These are phyloP conservation scores for Keiferia lycopersicella DNA, from an alignment of 2,888 invertebrate species.

Conservation along the genomic window DNA sequence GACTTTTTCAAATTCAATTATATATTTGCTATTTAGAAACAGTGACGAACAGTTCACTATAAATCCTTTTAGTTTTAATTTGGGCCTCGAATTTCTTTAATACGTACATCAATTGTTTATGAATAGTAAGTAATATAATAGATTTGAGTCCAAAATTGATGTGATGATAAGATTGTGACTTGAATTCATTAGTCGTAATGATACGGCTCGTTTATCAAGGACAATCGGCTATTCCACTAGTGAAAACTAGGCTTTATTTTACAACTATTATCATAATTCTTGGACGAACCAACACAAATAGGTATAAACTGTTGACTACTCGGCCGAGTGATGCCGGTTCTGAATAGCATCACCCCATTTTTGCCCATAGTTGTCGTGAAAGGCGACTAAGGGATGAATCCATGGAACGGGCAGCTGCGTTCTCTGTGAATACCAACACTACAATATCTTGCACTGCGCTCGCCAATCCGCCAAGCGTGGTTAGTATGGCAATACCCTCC, in stretches of 20 bases:
- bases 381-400: too few relatives aligned
- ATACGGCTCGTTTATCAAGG: constrained; percentile 76
- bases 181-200: constrained; percentile 75
- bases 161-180: constrained; percentile 67
- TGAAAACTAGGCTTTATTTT: constrained; percentile 56
- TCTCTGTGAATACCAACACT: too few relatives aligned
- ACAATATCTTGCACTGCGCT: too few relatives aligned
- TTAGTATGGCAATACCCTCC: too few relatives aligned
- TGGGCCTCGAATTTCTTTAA: background rate
- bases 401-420: too few relatives aligned
- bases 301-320: too few relatives aligned
- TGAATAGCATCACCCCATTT: too few relatives aligned
- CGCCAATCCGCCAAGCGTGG: too few relatives aligned
- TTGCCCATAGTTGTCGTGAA: too few relatives aligned
- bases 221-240: constrained; percentile 68
- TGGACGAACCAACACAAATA: too few relatives aligned
- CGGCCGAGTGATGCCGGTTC: too few relatives aligned
- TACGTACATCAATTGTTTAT: constrained; percentile 38
- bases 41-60: background rate
- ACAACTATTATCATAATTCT: background rate
- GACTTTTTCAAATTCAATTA: too few relatives aligned
- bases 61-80: background rate
- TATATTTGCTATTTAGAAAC: background rate
- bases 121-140: constrained; percentile 55
- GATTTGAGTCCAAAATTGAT: constrained; percentile 71